A percentile compares a stretch with the other conserved stretches of the same genome.
phyloP scores from a whole-genome alignment of 35 echinoderm and acorn worm species.

The Holothuria glaberrima region DNA sequence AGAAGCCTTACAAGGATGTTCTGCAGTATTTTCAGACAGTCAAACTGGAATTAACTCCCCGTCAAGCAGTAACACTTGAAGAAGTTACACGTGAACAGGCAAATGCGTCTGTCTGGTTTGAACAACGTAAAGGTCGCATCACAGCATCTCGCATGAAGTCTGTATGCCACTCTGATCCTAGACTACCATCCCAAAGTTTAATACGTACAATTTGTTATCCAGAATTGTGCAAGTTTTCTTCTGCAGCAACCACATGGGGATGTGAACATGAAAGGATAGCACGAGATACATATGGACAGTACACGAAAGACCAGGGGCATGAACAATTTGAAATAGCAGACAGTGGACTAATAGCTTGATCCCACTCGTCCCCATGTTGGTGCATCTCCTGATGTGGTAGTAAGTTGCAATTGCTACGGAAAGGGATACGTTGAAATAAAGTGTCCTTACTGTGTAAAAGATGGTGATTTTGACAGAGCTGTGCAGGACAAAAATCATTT shows the following conservation, averaged over 20 bases:
- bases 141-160: slow-evolving; percentile 45
- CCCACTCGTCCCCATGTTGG: slow-evolving; percentile 7
- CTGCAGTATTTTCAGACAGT: slow-evolving; percentile 11
- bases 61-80: slow-evolving; percentile 8
- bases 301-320: slow-evolving; percentile 22
- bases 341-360: slow-evolving; percentile 13
- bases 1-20: slow-evolving; percentile 4
- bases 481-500: background rate
- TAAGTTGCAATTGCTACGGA: slow-evolving; percentile 45
- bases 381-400: slow-evolving; percentile 42
- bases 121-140: slow-evolving; percentile 21
- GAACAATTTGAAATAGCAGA: slow-evolving; percentile 16
- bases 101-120: background rate
- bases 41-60: background rate
- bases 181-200: slow-evolving; percentile 17
- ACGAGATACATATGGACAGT: slow-evolving; percentile 8
- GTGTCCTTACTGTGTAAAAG: slow-evolving; percentile 23
- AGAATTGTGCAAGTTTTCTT: background rate
- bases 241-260: slow-evolving; percentile 37
- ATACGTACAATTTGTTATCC: slow-evolving; percentile 47
- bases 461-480: background rate
- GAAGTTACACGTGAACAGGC: slow-evolving; percentile 36
- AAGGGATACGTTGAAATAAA: slow-evolving; percentile 38
- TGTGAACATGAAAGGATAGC: slow-evolving; percentile 51
- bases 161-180: slow-evolving; percentile 28